A percentile compares a stretch with the other conserved stretches of the same genome.
Conservation (phyloP, 1,140 invertebrate species). For the Zaprionus africanus region DNA sequence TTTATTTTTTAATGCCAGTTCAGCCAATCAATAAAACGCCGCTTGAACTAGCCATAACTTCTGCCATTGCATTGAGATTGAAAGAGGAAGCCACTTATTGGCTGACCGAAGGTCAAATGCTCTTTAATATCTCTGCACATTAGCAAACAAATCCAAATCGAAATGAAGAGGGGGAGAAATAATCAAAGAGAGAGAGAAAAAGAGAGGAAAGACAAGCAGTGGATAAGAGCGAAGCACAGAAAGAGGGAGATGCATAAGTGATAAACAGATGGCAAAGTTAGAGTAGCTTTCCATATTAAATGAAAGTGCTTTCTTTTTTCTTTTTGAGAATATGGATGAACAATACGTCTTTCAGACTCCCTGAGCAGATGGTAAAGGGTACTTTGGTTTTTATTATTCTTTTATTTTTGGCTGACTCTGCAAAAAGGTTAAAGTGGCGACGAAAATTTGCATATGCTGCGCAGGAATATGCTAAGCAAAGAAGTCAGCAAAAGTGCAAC, state of each 20-base stretch:
- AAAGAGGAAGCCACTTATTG: neutral
- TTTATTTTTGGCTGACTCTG: conserved; percentile 35
- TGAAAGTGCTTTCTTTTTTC: too few relatives aligned
- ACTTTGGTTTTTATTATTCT: neutral
- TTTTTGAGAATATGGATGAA: too few relatives aligned
- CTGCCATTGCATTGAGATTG: conserved; percentile 18
- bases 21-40: conserved; percentile 44
- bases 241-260: too few relatives aligned
- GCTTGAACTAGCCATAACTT: conserved; percentile 41
- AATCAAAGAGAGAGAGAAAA: neutral
- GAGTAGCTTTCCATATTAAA: too few relatives aligned
- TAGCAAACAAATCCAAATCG: neutral
- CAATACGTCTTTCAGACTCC: too few relatives aligned
- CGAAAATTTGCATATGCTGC: neutral
- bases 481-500: neutral
- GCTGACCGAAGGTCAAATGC: neutral
- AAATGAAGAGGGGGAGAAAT: neutral
- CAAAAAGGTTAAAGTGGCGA: neutral
- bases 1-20: conserved; percentile 31
- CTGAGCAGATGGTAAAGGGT: too few relatives aligned
- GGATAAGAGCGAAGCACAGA: too few relatives aligned
- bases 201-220: neutral
- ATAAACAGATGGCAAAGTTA: too few relatives aligned
- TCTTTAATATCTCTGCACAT: neutral
- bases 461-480: neutral